phyloP scores from a whole-genome alignment of 2,888 invertebrate species.

The Leistus spinibarbis region DNA sequence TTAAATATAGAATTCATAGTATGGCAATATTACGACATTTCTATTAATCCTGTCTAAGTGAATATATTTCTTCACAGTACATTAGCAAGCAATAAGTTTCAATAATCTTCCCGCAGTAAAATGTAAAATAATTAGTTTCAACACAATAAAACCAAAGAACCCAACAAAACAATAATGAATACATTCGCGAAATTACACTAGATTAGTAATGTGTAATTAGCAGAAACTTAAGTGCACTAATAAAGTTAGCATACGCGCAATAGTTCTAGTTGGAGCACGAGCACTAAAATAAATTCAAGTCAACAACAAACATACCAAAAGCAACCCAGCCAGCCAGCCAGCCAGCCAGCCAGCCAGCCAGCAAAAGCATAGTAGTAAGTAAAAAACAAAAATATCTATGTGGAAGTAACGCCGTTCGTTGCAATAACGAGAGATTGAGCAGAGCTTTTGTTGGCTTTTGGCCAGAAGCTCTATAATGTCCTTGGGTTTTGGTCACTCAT shows the following conservation, averaged over 20 bases:
- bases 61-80: no score
- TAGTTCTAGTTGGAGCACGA: neutral
- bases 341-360: neutral
- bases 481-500: conserved; percentile 29
- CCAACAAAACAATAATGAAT: neutral
- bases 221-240: conserved; percentile 2
- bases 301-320: conserved; percentile 3
- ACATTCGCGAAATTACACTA: neutral
- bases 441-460: conserved; percentile 29
- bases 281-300: conserved; percentile 3
- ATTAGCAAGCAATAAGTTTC: neutral
- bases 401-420: conserved; percentile 10
- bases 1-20: no score
- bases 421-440: conserved; percentile 37
- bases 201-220: neutral
- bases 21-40: no score
- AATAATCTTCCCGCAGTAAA: neutral
- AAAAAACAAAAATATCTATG: neutral
- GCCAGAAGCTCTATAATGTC: conserved; percentile 35
- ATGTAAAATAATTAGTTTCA: neutral
- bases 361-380: neutral
- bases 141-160: neutral
- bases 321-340: neutral
- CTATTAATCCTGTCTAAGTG: no score
- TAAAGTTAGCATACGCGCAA: conserved; percentile 1